These are phyloP conservation scores for Cygnus olor DNA, from an alignment of 2,797 vertebrate species.

Conservation along the genomic window DNA sequence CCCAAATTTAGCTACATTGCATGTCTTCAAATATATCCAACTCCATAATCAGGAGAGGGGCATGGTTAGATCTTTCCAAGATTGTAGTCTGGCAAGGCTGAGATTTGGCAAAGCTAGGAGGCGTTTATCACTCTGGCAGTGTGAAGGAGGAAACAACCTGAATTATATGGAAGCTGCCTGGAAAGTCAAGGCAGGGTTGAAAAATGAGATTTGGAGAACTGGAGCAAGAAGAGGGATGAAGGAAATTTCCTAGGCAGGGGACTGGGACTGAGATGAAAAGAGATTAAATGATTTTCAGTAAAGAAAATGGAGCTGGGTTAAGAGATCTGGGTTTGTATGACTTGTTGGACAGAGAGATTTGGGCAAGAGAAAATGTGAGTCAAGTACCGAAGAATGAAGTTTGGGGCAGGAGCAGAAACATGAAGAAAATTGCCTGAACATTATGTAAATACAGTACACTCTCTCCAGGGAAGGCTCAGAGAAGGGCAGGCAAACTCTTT, in stretches of 20 bases:
- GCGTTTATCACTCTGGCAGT: background rate
- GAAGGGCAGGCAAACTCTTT: background rate
- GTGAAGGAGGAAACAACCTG: conserved; percentile 16
- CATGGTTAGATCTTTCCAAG: background rate
- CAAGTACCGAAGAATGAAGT: background rate
- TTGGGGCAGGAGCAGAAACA: background rate
- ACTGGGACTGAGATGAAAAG: background rate
- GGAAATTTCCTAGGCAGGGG: background rate
- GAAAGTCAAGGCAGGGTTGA: background rate
- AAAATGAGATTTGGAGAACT: background rate
- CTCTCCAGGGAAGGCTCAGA: background rate
- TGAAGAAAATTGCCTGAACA: background rate
- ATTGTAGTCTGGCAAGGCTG: background rate
- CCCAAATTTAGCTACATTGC: background rate
- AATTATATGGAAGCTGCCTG: background rate
- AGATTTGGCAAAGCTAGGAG: background rate
- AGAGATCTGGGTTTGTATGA: background rate
- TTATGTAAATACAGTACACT: background rate
- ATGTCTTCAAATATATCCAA: background rate
- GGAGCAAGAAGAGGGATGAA: background rate
- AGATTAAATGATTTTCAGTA: background rate
- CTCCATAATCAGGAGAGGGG: background rate
- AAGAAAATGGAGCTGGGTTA: background rate
- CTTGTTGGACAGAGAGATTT: background rate
- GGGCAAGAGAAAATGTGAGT: background rate